Evolutionary conservation across 2,113 vertebrate species (phyloP), one percentile per base, ranked within the genome.

Genomic region (Tragelaphus strepsiceros): DNA sequence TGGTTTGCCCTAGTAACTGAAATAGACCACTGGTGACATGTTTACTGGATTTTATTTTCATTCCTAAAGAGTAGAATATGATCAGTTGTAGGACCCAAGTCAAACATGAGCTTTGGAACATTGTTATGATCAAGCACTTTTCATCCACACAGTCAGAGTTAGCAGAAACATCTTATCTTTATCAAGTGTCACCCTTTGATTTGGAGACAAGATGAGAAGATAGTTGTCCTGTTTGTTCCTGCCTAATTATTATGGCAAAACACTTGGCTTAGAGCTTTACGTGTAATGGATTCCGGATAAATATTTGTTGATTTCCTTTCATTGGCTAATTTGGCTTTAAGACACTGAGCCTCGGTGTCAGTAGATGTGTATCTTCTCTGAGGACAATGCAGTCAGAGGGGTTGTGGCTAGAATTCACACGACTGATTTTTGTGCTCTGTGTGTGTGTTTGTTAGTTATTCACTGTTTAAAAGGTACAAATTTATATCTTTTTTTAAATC

Each of bases 221-320:
- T 26, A 14, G 32, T 19, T 30, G 53, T 88, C 54, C 28, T 62
- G 4, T 39, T 88, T 62, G 56, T 89, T 91, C 24, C 3, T 67
- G 88, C 35, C 77, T n/a, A 1, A 19, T 88, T 59, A 46, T 24
- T 19, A 64, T 58, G 62, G 64, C 71, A 46, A 51, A 43, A 19
- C 35, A 10, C 1, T 30, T 71, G 51, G 26, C 84, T 28, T 28
- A 54, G 10, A 15, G 12, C 3, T 53, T 16, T 5, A 43, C 6
- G 26, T 4, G 4, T 30, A 56, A 64, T 77, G 61, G 49, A 32
- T 59, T 82, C 82, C 93, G 91, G 26, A 91, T 80, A 89, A 91
- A 91, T 86, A 58, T 26, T 82, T 94, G 49, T 90, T 93, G 91
- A 61, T 83, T 94, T 90, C 35, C 54, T 85, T 71, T 90, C 7